Evolutionary conservation across 1,140 invertebrate species (phyloP), one percentile per base, ranked within the genome.

Genomic region (Saccostrea glomerata): DNA sequence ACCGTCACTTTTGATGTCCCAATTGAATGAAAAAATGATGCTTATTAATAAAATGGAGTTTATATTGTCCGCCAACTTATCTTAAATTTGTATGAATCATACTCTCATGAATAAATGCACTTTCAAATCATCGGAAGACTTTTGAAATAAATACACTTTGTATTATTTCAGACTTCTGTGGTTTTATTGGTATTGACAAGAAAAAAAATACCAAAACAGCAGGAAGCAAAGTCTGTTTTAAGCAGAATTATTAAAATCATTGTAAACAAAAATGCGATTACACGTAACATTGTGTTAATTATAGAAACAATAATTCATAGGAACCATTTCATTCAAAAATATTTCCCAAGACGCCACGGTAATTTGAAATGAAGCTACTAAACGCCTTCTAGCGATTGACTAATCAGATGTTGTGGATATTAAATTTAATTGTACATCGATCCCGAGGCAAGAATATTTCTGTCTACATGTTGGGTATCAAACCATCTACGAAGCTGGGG

Each of bases 391-490:
- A 77, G 70, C 70, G 70, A 77, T 77, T 77, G 70, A 25, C 13
- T 36, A 77, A 77, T 77, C 70, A 77, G 70, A 77, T 77, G 70
- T 77, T 77, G 70, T 30, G 70, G 70, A 77, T 77, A 77, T 77
- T 77, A 30, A 77, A 77, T 77, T 77, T 77, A 77, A 77, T 77
- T 77, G 70, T 77, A 77, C 70, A 77, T 77, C 70, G 70, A 77
- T 77, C 70, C 70, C 70, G 70, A 77, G 70, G 70, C 70, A 77
- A 77, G 25, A 77, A 77, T 77, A 77, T 77, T 36, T 77, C 70
- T 77, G 70, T 77, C 70, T 77, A 77, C 70, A 77, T 25, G 70
- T 77, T 77, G 5, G 23, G 70, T 77, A 77, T 77, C 70, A 77
- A 77, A 36, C 70, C 15, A 77, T 77, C 70, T 77, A 25, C 3